These are phyloP conservation scores for Myotis vivesi DNA, from an alignment of 2,797 vertebrate species.

Conservation along the genomic window DNA sequence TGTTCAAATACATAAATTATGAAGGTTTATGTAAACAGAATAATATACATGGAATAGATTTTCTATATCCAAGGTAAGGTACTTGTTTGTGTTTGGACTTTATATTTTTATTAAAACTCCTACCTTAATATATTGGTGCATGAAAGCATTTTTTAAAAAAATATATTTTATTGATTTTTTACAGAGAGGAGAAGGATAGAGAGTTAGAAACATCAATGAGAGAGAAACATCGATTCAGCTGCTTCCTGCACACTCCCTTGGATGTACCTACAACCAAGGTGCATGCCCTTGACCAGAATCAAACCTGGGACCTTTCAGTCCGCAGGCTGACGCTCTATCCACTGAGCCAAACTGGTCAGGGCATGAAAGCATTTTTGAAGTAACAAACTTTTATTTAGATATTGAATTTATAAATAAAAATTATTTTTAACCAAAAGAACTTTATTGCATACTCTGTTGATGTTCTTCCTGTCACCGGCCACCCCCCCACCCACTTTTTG, in stretches of 20 bases:
- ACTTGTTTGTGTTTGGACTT: neutral
- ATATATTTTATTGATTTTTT: too few species aligned
- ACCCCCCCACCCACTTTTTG: neutral
- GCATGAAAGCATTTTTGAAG: neutral
- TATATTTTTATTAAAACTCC: neutral
- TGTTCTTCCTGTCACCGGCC: neutral
- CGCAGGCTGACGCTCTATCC: too few species aligned
- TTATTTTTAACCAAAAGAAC: neutral
- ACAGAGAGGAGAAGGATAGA: too few species aligned
- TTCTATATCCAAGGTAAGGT: neutral
- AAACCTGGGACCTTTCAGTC: too few species aligned
- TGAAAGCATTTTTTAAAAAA: neutral
- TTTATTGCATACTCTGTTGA: neutral
- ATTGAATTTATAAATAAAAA: neutral
- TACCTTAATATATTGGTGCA: neutral
- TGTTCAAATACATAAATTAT: conserved; percentile 28
- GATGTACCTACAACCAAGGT: too few species aligned
- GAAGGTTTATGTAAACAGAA: neutral
- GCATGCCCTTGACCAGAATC: too few species aligned
- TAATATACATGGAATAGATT: neutral
- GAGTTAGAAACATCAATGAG: too few species aligned
- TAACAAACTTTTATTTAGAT: neutral
- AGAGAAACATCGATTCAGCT: too few species aligned
- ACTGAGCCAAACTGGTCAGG: too few species aligned
- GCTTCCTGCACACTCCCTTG: too few species aligned